These are phyloP conservation scores for Myoxocephalus aenaeus DNA, from an alignment of 2,797 vertebrate genomes.

Conservation along the genomic window DNA sequence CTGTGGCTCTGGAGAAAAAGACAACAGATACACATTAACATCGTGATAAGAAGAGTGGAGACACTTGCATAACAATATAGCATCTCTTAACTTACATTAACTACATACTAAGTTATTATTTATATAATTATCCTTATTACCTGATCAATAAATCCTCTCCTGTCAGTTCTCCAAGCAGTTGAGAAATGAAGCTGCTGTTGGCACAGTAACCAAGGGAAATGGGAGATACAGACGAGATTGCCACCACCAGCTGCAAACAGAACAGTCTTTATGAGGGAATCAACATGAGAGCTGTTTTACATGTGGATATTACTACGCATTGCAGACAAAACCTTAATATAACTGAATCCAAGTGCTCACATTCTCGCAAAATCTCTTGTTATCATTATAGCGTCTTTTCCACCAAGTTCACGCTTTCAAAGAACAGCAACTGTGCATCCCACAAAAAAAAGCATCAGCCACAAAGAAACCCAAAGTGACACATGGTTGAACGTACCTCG, in stretches of 20 bases:
- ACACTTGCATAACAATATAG: background rate
- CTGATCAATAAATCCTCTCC: constrained; percentile 94
- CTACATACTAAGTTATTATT: background rate
- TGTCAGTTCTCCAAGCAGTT: constrained; percentile 91
- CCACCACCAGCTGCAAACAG: constrained; percentile 88
- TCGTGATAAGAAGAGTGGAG: background rate
- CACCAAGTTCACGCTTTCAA: background rate
- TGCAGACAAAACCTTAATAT: background rate
- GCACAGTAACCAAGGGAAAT: constrained; percentile 91
- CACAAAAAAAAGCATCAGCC: constrained; percentile 4
- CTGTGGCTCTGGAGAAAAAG: constrained; percentile 86
- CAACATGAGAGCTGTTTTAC: no score
- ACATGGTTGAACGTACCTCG: constrained; percentile 84
- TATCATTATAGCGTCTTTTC: background rate
- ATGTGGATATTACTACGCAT: background rate
- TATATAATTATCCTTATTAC: constrained; percentile 68
- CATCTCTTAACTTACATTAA: background rate
- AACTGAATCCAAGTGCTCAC: background rate
- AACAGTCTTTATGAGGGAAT: background rate
- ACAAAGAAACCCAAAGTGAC: background rate
- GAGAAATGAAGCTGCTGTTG: constrained; percentile 87
- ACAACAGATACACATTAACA: background rate
- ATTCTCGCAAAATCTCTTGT: background rate
- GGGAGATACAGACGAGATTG: constrained; percentile 88
- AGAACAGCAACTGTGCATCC: background rate